Conservation (phyloP, 1,140 invertebrate genomes). For the Drosophila tristis region DNA sequence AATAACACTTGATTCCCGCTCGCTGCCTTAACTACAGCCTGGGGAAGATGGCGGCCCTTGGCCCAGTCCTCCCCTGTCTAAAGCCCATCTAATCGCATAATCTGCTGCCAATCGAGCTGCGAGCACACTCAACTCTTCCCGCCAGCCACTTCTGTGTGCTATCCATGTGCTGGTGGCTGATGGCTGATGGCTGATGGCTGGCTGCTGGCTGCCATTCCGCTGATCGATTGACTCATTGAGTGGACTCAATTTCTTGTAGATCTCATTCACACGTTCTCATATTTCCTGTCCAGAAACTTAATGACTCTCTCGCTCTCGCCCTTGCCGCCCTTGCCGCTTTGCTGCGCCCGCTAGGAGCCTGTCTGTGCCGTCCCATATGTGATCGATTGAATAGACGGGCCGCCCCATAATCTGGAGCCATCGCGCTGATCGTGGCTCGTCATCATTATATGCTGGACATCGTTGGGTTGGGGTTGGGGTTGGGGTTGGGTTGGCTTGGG, state of each 20-base stretch:
- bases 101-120: too few relatives aligned
- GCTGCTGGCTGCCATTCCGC: not conserved
- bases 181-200: too few relatives aligned
- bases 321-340: not conserved
- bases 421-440: slow-evolving; percentile 41
- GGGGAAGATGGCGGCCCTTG: too few relatives aligned
- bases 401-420: slow-evolving; percentile 71
- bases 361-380: not conserved
- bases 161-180: not conserved
- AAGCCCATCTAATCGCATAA: too few relatives aligned
- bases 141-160: too few relatives aligned
- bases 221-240: slow-evolving; percentile 6
- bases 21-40: too few relatives aligned
- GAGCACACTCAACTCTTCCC: too few relatives aligned
- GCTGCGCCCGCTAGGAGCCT: not conserved
- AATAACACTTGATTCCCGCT: too few relatives aligned
- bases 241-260: not conserved
- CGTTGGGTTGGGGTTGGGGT: not conserved
- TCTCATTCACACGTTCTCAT: slow-evolving; percentile 51
- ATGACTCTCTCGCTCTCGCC: not conserved
- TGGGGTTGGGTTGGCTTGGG: too few relatives aligned
- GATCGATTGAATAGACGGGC: slow-evolving; percentile 57
- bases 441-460: slow-evolving; percentile 48
- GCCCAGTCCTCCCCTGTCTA: too few relatives aligned
- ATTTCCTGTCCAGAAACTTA: slow-evolving; percentile 44